These are phyloP conservation scores for Aptenodytes forsteri DNA, from an alignment of 2,113 vertebrate species.

Conservation along the genomic window DNA sequence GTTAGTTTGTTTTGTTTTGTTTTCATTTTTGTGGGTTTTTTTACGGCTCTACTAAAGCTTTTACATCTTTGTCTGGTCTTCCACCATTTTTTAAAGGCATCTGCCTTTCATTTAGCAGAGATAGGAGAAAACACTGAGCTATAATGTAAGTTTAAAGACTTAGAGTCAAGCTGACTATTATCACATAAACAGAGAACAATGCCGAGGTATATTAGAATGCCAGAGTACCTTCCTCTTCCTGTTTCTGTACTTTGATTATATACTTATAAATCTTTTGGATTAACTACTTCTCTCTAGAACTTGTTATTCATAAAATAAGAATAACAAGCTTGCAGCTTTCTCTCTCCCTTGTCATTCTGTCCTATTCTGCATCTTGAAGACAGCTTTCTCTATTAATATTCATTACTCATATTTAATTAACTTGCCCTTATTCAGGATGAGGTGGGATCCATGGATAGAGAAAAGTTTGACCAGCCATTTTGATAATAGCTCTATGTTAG, in stretches of 20 bases:
- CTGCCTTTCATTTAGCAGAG: not conserved
- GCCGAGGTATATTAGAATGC: not conserved
- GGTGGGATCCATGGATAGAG: not conserved
- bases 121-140: not conserved
- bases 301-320: not conserved
- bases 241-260: not conserved
- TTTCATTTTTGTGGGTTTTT: not conserved
- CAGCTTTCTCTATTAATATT: not conserved
- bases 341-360: not conserved
- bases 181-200: not conserved
- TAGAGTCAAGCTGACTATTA: not conserved
- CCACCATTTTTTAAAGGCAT: not conserved
- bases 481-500: not conserved
- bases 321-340: not conserved
- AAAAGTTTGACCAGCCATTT: not conserved
- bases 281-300: not conserved
- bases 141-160: not conserved
- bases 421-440: not conserved
- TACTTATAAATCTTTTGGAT: not conserved
- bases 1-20: not conserved
- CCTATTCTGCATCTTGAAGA: not conserved
- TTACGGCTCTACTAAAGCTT: not conserved
- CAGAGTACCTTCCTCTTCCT: not conserved
- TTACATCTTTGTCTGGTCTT: not conserved
- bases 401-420: not conserved